Evolutionary conservation across 2,888 invertebrate species (phyloP), one percentile per base, ranked within the genome.

Genomic region (Calameuta idolon): DNA sequence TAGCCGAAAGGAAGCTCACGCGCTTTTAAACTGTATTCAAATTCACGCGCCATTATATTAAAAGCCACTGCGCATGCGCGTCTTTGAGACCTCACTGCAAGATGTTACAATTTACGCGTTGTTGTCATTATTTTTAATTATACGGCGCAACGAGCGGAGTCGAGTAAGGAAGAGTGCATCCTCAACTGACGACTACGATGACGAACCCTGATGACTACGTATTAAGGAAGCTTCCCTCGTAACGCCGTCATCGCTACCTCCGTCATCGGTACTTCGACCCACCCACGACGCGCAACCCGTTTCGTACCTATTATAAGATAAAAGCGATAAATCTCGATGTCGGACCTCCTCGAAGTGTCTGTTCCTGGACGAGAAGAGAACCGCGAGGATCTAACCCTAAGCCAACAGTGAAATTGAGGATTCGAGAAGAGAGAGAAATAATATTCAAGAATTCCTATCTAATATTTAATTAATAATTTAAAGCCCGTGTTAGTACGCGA

Each of bases 281-380:
- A 87, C 86, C 86, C 88, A 85, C 85, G 84, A 84, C 77, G 87
- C 78, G 84, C 79, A 80, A 81, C 80, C 78, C 81, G 78, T 85
- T 80, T 83, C 81, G 79, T 85, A 84, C 83, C 86, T 89, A 87
- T 89, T 89, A 88, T 85, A 85, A 89, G 84, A 81, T 85, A 79
- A 81, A 82, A 83, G 81, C 87, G 83, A 89, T 90, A 89, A 90
- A 89, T 89, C 89, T 89, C 83, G 82, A 79, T 77, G 79, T 79
- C 79, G 82, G 89, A 89, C 89, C 89, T 89, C 89, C 88, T 88
- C 88, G 86, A 88, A 89, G 87, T 78, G 40, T 75, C 77, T 77
- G 71, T 71, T 71, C 71, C 31, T 55, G 55, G 23, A 55, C 55
- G 55, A 55, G 55, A 55, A 31, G 12, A 31, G 71, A 71, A 71